Conservation (phyloP, 2,888 invertebrate genomes). For the Tiliacea citrago region DNA sequence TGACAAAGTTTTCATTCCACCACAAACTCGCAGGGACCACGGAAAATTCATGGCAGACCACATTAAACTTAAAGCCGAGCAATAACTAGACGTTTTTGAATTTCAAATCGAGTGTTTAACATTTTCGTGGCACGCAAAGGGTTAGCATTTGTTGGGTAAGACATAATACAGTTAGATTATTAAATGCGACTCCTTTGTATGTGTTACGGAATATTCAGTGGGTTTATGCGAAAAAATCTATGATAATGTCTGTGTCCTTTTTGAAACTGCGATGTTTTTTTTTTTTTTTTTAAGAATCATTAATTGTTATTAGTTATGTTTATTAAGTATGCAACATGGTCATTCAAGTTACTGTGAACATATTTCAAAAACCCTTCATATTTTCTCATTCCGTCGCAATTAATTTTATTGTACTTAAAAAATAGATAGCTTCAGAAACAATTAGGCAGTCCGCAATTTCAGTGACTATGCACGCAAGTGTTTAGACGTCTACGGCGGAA, state of each 20-base stretch:
- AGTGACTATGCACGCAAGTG: not conserved
- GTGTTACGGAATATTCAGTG: conserved; percentile 18
- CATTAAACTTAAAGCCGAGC: conserved; percentile 73
- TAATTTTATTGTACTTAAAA: not conserved
- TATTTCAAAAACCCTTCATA: not conserved
- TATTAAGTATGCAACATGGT: not conserved
- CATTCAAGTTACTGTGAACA: not conserved
- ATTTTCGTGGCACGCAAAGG: conserved; percentile 73
- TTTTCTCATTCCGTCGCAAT: not conserved
- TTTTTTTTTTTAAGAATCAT: not conserved
- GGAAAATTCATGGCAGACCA: conserved; percentile 70
- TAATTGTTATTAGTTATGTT: no score
- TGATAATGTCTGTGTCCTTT: not conserved
- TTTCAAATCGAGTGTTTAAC: conserved; percentile 80
- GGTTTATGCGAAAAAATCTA: not conserved
- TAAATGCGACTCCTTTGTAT: conserved; percentile 57
- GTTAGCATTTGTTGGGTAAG: conserved; percentile 59
- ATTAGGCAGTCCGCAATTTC: not conserved
- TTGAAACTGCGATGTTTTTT: not conserved
- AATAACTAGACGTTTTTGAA: conserved; percentile 79
- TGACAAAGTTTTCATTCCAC: conserved; percentile 43
- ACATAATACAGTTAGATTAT: conserved; percentile 60
- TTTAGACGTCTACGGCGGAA: not conserved
- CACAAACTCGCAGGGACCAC: conserved; percentile 59
- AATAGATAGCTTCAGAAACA: not conserved